Conservation (phyloP, 2,888 invertebrate genomes). For the Dasypolia templi region DNA sequence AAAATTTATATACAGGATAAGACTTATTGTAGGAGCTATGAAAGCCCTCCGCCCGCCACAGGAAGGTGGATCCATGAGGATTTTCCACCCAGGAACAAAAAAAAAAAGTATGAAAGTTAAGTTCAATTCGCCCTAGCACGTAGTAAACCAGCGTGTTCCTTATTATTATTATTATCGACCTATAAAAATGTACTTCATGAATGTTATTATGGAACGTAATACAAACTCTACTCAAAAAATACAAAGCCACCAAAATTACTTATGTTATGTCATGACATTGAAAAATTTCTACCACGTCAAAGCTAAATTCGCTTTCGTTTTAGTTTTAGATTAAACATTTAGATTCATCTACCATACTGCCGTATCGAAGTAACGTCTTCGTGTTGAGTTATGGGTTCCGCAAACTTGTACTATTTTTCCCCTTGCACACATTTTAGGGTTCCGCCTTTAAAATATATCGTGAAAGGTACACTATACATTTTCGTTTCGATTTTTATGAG, state of each 20-base stretch:
- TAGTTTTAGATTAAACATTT: conserved; percentile 54
- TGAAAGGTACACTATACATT: conserved; percentile 12
- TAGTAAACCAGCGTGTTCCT: no score
- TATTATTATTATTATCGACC: no score
- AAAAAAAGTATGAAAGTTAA: no score
- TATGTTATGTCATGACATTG: background rate
- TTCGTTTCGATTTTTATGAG: conserved; percentile 33
- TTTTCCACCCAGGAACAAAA: no score
- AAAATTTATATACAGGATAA: no score
- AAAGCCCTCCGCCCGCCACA: no score
- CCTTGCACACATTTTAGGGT: conserved; percentile 65
- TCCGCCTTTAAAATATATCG: conserved; percentile 39
- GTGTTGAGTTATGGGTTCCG: conserved; percentile 64
- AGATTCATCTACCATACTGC: conserved; percentile 54
- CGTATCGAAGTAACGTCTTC: conserved; percentile 61
- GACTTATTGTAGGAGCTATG: no score
- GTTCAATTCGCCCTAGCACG: no score
- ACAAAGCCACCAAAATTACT: background rate
- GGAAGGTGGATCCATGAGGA: no score
- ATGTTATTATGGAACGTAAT: no score
- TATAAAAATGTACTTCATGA: no score
- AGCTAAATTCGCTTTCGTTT: conserved; percentile 37
- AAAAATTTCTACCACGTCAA: conserved; percentile 1
- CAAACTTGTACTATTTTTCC: conserved; percentile 65
- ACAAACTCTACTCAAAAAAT: no score